Evolutionary conservation across 2,113 vertebrate genomes (phyloP).

Genomic region (Onychostoma macrolepis): DNA sequence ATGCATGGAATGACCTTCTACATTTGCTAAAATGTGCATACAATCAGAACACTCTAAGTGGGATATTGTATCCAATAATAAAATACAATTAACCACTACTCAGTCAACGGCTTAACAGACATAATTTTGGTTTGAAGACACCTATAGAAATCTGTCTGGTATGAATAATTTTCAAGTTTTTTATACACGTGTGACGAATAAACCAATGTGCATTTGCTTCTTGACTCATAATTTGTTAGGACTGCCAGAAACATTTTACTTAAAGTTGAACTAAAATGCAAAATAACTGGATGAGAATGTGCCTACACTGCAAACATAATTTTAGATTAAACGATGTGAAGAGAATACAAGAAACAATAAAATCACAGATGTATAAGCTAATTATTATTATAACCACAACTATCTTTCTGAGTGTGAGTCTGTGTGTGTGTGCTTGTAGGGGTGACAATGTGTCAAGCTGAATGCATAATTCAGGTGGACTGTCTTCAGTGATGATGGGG

Average conservation of each 20-base stretch:
- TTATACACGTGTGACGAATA: not conserved
- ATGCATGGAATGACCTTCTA: not conserved
- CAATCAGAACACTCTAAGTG: not conserved
- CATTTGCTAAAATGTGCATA: not conserved
- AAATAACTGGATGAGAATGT: not conserved
- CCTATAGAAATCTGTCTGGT: not conserved
- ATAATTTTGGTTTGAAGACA: not conserved
- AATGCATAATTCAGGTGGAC: slow-evolving; percentile 29
- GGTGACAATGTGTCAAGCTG: not conserved
- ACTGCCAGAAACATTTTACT: not conserved
- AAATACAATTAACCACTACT: not conserved
- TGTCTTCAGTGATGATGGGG: not conserved
- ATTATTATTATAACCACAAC: slow-evolving; percentile 16
- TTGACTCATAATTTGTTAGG: not conserved
- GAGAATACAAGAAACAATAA: slow-evolving; percentile 16
- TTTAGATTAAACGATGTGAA: slow-evolving; percentile 1
- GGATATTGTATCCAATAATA: not conserved
- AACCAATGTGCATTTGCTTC: not conserved
- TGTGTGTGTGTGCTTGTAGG: not conserved
- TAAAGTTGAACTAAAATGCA: not conserved
- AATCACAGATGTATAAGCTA: not conserved
- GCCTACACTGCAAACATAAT: not conserved
- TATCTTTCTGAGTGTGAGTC: not conserved
- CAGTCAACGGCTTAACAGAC: too few relatives aligned
- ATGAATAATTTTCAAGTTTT: not conserved